A percentile compares a stretch with the other conserved stretches of the same genome.
Evolutionary conservation across 1,140 invertebrate species (phyloP).

Genomic region (Lepidostoma basale): DNA sequence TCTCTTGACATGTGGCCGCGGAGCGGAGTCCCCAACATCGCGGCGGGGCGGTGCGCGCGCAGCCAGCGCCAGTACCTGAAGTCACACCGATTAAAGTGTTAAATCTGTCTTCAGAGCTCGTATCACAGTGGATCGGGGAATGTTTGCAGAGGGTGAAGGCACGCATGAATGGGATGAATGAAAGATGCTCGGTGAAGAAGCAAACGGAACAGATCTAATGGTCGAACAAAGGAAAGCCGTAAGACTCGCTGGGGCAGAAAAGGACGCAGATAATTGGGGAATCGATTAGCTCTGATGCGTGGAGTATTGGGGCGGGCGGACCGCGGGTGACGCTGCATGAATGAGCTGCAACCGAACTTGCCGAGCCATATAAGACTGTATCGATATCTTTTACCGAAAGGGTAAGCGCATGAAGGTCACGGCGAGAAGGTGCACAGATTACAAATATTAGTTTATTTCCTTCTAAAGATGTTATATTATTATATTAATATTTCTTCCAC

Average conservation of each 20-base stretch:
- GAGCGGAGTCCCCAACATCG: slow-evolving; percentile 13
- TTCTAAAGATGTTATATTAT: no score
- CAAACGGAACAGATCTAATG: slow-evolving; percentile 39
- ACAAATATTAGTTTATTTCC: no score
- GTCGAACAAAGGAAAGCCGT: slow-evolving; percentile 30
- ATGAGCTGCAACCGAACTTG: slow-evolving; percentile 29
- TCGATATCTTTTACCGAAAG: no score
- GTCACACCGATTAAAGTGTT: slow-evolving; percentile 36
- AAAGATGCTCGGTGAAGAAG: slow-evolving; percentile 23
- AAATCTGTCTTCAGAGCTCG: slow-evolving; percentile 25
- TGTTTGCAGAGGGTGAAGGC: slow-evolving; percentile 37
- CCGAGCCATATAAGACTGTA: no score
- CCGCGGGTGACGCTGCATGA: slow-evolving; percentile 7
- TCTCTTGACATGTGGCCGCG: slow-evolving; percentile 35
- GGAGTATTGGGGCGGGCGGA: slow-evolving; percentile 34
- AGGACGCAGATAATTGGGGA: slow-evolving; percentile 40
- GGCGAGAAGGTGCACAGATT: no score
- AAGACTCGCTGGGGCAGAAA: slow-evolving; percentile 22
- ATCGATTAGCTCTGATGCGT: slow-evolving; percentile 44
- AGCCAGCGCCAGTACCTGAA: not conserved
- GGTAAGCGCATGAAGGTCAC: no score
- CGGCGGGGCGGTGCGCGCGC: slow-evolving; percentile 8
- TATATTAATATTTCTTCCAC: no score
- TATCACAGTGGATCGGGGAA: slow-evolving; percentile 23
- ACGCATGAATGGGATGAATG: slow-evolving; percentile 25